Conservation (phyloP, 2,888 invertebrate species). For the Hemistola chrysoprasaria region DNA sequence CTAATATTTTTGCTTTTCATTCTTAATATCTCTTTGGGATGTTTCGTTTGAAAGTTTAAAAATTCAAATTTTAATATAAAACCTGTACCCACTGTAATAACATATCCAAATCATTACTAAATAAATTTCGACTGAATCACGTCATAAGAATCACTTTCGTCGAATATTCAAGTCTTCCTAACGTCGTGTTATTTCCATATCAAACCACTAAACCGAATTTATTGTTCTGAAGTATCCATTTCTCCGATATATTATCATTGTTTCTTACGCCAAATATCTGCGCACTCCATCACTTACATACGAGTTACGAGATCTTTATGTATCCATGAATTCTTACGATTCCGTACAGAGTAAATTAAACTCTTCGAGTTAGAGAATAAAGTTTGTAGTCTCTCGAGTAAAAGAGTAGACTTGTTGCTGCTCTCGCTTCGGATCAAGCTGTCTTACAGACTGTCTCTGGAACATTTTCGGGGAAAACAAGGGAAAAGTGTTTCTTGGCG, state of each 20-base stretch:
- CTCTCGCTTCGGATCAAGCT: slow-evolving; percentile 69
- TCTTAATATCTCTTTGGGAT: slow-evolving; percentile 37
- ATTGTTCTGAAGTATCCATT: slow-evolving; percentile 32
- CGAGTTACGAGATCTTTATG: slow-evolving; percentile 59
- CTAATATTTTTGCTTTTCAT: slow-evolving; percentile 34
- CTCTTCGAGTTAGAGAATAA: slow-evolving; percentile 44
- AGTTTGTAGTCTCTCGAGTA: slow-evolving; percentile 51
- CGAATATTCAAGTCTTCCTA: slow-evolving; percentile 14
- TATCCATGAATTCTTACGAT: slow-evolving; percentile 52
- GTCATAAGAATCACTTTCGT: slow-evolving; percentile 12
- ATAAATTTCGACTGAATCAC: slow-evolving; percentile 9
- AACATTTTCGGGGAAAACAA: slow-evolving; percentile 62
- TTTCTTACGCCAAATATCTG: slow-evolving; percentile 35
- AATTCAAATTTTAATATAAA: slow-evolving; percentile 33
- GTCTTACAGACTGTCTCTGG: slow-evolving; percentile 69
- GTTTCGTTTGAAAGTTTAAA: slow-evolving; percentile 29
- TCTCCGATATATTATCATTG: slow-evolving; percentile 38
- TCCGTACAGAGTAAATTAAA: slow-evolving; percentile 40
- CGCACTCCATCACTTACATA: slow-evolving; percentile 58
- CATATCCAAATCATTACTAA: too few species aligned
- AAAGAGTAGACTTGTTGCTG: slow-evolving; percentile 68
- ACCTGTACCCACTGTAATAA: too few species aligned
- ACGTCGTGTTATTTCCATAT: slow-evolving; percentile 26
- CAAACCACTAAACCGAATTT: slow-evolving; percentile 28
- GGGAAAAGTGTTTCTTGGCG: slow-evolving; percentile 66